Evolutionary conservation across 2,888 invertebrate species (phyloP).

Genomic region (Buathra laborator): DNA sequence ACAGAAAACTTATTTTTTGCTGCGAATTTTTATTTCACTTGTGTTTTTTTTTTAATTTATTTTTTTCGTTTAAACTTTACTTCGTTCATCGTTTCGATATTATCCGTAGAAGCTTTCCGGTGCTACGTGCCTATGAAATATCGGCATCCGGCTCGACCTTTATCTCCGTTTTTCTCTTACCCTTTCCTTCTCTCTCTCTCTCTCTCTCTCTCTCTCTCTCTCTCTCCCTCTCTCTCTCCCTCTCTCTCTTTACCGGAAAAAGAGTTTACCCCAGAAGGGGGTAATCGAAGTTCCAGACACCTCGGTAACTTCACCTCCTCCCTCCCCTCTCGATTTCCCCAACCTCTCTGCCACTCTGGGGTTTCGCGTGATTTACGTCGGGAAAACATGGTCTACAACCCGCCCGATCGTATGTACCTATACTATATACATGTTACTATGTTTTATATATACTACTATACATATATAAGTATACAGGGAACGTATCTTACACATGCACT

Average conservation of each 20-base stretch:
- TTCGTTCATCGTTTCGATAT: conserved; percentile 44
- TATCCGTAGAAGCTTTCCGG: conserved; percentile 55
- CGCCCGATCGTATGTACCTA: conserved; percentile 12
- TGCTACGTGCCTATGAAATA: conserved; percentile 57
- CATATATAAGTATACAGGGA: neutral
- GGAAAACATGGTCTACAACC: conserved; percentile 59
- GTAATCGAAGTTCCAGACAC: conserved; percentile 67
- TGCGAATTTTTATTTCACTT: neutral
- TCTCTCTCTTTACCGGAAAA: conserved; percentile 22
- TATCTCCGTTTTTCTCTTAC: conserved; percentile 37
- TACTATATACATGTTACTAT: neutral
- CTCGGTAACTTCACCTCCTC: conserved; percentile 47
- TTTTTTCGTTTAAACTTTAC: conserved; percentile 46
- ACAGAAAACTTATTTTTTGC: neutral
- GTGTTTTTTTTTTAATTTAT: conserved; percentile 22
- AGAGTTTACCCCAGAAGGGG: conserved; percentile 51
- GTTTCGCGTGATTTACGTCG: conserved; percentile 63
- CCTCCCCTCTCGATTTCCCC: neutral
- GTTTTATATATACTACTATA: neutral
- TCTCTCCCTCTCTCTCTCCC: neutral
- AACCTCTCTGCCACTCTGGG: conserved; percentile 36
- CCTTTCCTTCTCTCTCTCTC: neutral
- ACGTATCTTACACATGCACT: conserved; percentile 11
- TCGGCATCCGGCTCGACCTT: conserved; percentile 48
- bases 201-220: neutral